Percentiles rank a stretch among this genome's conserved stretches.
Conservation (phyloP, 2,888 invertebrate genomes). For the Sthenelais limicola region DNA sequence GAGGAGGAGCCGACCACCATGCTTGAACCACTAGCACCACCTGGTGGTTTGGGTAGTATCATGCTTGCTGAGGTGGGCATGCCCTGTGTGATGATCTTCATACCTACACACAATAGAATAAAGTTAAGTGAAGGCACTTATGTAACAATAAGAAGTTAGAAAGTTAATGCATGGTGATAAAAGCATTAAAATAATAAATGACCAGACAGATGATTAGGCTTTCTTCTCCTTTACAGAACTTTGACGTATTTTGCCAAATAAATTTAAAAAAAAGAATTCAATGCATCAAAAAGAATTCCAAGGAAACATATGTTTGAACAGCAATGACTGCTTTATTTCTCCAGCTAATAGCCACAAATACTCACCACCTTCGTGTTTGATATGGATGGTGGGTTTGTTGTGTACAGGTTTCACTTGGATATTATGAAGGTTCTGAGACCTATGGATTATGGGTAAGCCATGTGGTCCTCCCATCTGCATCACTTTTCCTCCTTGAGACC, state of each 20-base stretch:
- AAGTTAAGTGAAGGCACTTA: too few relatives aligned
- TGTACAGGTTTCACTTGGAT: slow-evolving; percentile 61
- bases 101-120: slow-evolving; percentile 52
- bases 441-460: too few relatives aligned
- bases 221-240: too few relatives aligned
- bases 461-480: slow-evolving; percentile 66
- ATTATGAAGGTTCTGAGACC: slow-evolving; percentile 49
- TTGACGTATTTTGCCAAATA: too few relatives aligned
- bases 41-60: slow-evolving; percentile 64
- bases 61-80: slow-evolving; percentile 59
- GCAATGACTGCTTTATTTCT: neutral
- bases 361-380: slow-evolving; percentile 68
- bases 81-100: slow-evolving; percentile 67
- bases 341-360: neutral
- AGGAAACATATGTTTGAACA: too few relatives aligned
- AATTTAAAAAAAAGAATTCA: too few relatives aligned
- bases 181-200: too few relatives aligned
- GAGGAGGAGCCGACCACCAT: slow-evolving; percentile 61
- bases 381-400: slow-evolving; percentile 65
- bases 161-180: too few relatives aligned
- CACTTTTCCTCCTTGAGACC: slow-evolving; percentile 62
- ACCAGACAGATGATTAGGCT: too few relatives aligned
- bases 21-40: slow-evolving; percentile 48
- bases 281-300: too few relatives aligned
- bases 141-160: too few relatives aligned